These are phyloP conservation scores for Oscarella lobularis DNA, from an alignment of 37 sponge, comb jelly and placozoan genomes.

Conservation along the genomic window DNA sequence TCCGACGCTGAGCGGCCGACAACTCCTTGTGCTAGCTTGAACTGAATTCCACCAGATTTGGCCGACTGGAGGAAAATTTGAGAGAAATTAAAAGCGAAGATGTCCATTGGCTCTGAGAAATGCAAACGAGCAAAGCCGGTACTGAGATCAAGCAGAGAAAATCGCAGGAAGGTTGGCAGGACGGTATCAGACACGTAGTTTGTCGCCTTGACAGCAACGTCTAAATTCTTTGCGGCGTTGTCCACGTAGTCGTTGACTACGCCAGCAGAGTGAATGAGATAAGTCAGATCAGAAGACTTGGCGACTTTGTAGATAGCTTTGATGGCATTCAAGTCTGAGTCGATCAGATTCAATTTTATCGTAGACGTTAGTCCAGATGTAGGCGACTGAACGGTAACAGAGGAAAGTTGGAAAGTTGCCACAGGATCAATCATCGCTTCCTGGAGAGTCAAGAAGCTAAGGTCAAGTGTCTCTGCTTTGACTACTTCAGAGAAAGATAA, in stretches of 20 bases:
- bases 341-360: slow-evolving; percentile 15
- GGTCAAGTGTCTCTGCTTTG: slow-evolving; percentile 31
- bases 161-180: slow-evolving; percentile 4
- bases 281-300: neutral
- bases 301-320: neutral
- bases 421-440: neutral
- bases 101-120: slow-evolving; percentile 29
- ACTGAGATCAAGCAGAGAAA: slow-evolving; percentile 5
- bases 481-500: slow-evolving; percentile 67
- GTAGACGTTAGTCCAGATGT: neutral
- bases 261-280: neutral
- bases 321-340: slow-evolving; percentile 30
- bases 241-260: neutral
- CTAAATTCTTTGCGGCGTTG: neutral
- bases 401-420: neutral
- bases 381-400: slow-evolving; percentile 1
- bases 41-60: neutral
- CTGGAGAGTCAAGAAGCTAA: slow-evolving; percentile 18
- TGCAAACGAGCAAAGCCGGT: slow-evolving; percentile 5
- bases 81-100: slow-evolving; percentile 7
- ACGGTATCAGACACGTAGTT: neutral
- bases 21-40: neutral
- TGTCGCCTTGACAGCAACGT: slow-evolving; percentile 3
- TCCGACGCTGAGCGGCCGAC: neutral
- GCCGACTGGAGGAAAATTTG: slow-evolving; percentile 34